These are phyloP conservation scores for Crossoptilon crossoptilon DNA, from an alignment of 2,797 vertebrate species.

Conservation along the genomic window DNA sequence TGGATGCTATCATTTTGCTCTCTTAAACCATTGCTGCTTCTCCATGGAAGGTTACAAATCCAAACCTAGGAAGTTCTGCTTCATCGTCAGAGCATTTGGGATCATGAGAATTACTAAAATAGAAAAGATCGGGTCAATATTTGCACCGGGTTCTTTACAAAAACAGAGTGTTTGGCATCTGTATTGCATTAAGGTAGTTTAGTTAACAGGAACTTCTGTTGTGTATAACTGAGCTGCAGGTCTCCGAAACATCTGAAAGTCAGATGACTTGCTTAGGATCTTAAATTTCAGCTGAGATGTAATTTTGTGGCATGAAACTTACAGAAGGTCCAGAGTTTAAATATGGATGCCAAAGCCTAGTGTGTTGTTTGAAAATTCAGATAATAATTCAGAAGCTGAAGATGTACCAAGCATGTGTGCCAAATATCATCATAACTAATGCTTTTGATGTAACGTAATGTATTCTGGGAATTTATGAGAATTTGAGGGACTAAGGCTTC, in stretches of 20 bases:
- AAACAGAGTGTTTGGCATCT: not conserved
- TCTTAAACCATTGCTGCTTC: not conserved
- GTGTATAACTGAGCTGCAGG: not conserved
- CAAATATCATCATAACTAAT: not conserved
- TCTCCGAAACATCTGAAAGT: conserved; percentile 5
- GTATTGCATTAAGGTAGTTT: not conserved
- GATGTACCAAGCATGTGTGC: not conserved
- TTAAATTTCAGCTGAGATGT: not conserved
- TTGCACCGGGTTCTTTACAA: not conserved
- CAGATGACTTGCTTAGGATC: not conserved
- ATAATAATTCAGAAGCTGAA: not conserved
- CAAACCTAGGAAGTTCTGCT: not conserved
- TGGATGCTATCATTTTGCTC: not conserved
- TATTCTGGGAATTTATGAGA: conserved; percentile 10
- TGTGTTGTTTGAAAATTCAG: not conserved
- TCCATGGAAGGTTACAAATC: not conserved
- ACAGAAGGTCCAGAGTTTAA: not conserved
- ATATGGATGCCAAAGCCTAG: not conserved
- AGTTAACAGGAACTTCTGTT: not conserved
- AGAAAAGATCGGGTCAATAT: not conserved
- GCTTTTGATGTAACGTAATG: not conserved
- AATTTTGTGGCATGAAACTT: not conserved
- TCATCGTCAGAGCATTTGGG: not conserved
- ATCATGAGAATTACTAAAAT: not conserved
- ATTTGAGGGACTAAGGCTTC: not conserved